Evolutionary conservation across 1,140 invertebrate genomes (phyloP), one percentile per base, ranked within the genome.

Genomic region (Arion vulgaris): DNA sequence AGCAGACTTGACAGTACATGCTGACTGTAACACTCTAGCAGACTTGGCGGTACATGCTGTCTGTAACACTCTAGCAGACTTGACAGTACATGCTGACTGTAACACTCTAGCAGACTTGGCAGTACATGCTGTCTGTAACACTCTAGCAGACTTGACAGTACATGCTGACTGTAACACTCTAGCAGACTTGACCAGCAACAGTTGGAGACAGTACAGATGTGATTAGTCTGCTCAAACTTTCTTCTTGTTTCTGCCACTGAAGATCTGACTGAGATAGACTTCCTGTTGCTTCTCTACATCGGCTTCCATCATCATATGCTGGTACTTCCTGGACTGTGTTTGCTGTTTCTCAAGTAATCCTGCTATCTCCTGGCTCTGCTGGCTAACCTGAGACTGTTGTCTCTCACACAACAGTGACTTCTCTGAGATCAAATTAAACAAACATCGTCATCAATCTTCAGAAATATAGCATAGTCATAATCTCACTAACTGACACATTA

Each of bases 271-370:
- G 1, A 75, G 39, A 28, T 75, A 75, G 15, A 28, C 73, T 17
- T 75, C 73, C 28, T 75, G 73, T 36, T 75, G 73, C 45, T 51
- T 51, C 28, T 49, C 45, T 23, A 75, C 73, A 11, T 75, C 45
- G n/a, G 73, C 15, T 13, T 75, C 73, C 32, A 39, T 11, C 23
- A 51, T 32, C 41, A 45, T 75, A n/a, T 75, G 39, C 41, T 75
- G 32, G 45, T 49, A 75, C n/a, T 51, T 45, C 4, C 51, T 2
- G 7, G 15, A n/a, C 36, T 45, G 39, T 7, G 9, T 45, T 26
- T 51, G 19, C 28, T 75, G 39, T 32, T 75, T 51, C 34, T 34
- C 0, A 0, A 28, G 7, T 51, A 75, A 28, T n/a, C 13, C n/a
- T 2, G 28, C 39, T 13, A 45, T 28, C 73, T 75, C 26, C 1